phyloP scores from a whole-genome alignment of 2,888 invertebrate species.

The Clanis bilineata region DNA sequence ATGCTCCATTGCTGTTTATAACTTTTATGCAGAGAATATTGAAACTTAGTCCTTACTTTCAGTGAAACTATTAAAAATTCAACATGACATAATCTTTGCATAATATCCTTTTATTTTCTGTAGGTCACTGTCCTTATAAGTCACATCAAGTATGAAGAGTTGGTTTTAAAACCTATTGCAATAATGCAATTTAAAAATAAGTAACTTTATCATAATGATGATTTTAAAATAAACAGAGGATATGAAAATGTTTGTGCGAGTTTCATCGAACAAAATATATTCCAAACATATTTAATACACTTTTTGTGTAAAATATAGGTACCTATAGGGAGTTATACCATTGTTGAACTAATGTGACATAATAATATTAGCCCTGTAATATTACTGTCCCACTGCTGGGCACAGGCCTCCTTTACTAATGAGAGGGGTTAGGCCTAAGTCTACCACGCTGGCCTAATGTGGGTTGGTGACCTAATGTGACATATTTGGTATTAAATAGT shows the following conservation, averaged over 20 bases:
- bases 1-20: conserved; percentile 18
- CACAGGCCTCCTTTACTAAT: too few species aligned
- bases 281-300: not conserved
- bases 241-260: not conserved
- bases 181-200: not conserved
- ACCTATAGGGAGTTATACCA: too few species aligned
- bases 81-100: not conserved
- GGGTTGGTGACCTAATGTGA: too few species aligned
- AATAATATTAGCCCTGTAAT: too few species aligned
- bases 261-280: not conserved
- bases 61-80: not conserved
- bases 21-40: not conserved
- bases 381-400: too few species aligned
- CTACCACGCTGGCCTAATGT: too few species aligned
- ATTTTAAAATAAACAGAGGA: too few species aligned
- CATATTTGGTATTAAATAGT: too few species aligned
- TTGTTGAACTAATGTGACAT: too few species aligned
- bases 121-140: not conserved
- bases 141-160: not conserved
- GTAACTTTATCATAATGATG: not conserved
- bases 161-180: not conserved
- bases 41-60: too few species aligned
- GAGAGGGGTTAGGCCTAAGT: too few species aligned
- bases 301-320: too few species aligned
- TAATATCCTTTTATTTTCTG: not conserved